These are phyloP conservation scores for Myripristis murdjan DNA, from an alignment of 2,797 vertebrate species.

Conservation along the genomic window DNA sequence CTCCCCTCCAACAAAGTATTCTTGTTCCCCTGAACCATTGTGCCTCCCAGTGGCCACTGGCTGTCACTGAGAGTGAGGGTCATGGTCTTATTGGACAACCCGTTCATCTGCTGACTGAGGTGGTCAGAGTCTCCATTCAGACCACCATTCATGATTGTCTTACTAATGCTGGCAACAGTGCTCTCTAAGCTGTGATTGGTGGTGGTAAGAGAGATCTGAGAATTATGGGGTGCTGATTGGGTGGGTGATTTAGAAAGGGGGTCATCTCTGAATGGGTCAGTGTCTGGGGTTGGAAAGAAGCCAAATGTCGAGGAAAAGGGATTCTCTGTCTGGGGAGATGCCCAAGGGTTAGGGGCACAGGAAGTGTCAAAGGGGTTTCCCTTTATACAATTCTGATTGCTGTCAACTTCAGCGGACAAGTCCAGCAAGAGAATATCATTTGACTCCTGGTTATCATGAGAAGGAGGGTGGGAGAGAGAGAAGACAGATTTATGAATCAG, in stretches of 20 bases:
- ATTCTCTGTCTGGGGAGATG: slow-evolving; percentile 86
- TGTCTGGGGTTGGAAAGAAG: slow-evolving; percentile 93
- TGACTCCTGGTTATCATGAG: slow-evolving; percentile 92
- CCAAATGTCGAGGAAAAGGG: slow-evolving; percentile 89
- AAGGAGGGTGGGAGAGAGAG: slow-evolving; percentile 66
- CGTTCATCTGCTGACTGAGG: slow-evolving; percentile 89
- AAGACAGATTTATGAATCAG: slow-evolving; percentile 61
- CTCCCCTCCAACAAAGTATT: slow-evolving; percentile 87
- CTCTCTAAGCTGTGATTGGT: slow-evolving; percentile 80
- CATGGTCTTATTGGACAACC: slow-evolving; percentile 90
- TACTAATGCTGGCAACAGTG: slow-evolving; percentile 64
- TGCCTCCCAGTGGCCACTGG: slow-evolving; percentile 89
- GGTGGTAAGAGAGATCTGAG: slow-evolving; percentile 78
- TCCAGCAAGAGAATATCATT: slow-evolving; percentile 98
- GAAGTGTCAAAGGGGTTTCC: slow-evolving; percentile 88
- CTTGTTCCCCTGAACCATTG: slow-evolving; percentile 78
- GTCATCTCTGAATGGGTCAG: slow-evolving; percentile 94
- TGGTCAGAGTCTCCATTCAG: slow-evolving; percentile 85
- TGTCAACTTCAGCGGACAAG: slow-evolving; percentile 95
- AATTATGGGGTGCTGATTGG: slow-evolving; percentile 75
- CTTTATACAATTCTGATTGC: slow-evolving; percentile 95
- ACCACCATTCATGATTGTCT: slow-evolving; percentile 77
- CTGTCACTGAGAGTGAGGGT: slow-evolving; percentile 86
- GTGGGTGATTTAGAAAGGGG: slow-evolving; percentile 86
- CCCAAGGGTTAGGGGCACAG: slow-evolving; percentile 83